A percentile compares a stretch with the other conserved stretches of the same genome.
phyloP scores from a whole-genome alignment of 2,888 invertebrate species.

The Erebia epiphron region DNA sequence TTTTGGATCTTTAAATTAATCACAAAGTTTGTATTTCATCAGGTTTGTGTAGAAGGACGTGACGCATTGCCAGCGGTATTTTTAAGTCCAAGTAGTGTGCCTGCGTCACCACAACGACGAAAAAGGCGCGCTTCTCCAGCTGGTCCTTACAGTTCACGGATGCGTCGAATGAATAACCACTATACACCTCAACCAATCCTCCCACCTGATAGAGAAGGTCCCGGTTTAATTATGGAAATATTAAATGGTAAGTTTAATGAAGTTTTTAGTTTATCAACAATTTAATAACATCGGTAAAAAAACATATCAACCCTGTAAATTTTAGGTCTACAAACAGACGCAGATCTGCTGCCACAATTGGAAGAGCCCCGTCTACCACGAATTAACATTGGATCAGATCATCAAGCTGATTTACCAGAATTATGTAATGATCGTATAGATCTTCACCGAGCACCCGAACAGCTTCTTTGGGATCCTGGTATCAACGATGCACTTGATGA shows the following conservation, averaged over 20 bases:
- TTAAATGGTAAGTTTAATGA: slow-evolving; percentile 53
- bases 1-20: slow-evolving; percentile 22
- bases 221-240: slow-evolving; percentile 89
- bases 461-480: slow-evolving; percentile 94
- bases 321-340: slow-evolving; percentile 47
- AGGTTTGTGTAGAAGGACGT: slow-evolving; percentile 83
- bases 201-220: slow-evolving; percentile 94
- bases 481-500: slow-evolving; percentile 87
- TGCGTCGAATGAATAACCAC: slow-evolving; percentile 74
- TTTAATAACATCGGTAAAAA: not conserved
- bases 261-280: not conserved
- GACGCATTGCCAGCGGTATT: slow-evolving; percentile 89
- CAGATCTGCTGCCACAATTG: slow-evolving; percentile 60
- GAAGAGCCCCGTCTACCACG: slow-evolving; percentile 84
- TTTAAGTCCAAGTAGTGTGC: slow-evolving; percentile 88
- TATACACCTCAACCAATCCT: slow-evolving; percentile 98
- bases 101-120: slow-evolving; percentile 85
- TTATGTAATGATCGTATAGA: slow-evolving; percentile 74
- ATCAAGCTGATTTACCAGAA: slow-evolving; percentile 91
- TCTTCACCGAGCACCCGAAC: slow-evolving; percentile 84
- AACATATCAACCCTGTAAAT: not conserved
- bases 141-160: slow-evolving; percentile 79
- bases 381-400: slow-evolving; percentile 94
- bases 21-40: slow-evolving; percentile 6
- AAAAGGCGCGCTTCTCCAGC: slow-evolving; percentile 86